Base-by-base conservation (phyloP, 2,113 vertebrate species). In the Peromyscus californicus region DNA sequence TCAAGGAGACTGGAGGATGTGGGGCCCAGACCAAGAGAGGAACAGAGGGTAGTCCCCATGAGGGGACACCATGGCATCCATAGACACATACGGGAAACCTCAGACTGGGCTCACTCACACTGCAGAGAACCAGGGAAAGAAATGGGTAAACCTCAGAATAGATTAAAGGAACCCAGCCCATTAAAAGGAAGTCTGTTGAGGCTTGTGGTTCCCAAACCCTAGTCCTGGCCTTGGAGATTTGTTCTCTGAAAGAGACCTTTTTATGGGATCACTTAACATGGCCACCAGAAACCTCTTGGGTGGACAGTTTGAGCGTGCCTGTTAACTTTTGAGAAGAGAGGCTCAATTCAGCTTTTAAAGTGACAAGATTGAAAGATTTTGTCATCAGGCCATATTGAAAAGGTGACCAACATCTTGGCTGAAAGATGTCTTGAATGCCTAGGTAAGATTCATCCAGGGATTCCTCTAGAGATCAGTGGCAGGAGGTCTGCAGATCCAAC, bases 381-480 rank as follows among this genome's bases (percentile, higher is more conserved):
- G 24, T 31, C 17, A 67, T 78, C 6, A 54, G 54, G 39, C 5
- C 21, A 1, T 0, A 3, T 5, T 11, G 11, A 67, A 13, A 85
- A 45, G 33, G 26, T 21, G 4, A 36, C 2, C 42, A 12, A 1
- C 33, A 4, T 22, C 45, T 4, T 15, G 10, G 11, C 59, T 7
- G 31, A 85, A 69, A 13, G 26, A 26, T 48, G 39, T 21, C 83
- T 91, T 15, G 24, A 45, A 12, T 3, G 2, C 83, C 19, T 36
- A 11, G 19, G 45, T 42, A 57, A 75, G 48, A 24, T 11, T 59
- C 42, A 57, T 42, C 59, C 61, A 16, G 12, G 36, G 36, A 3
- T 83, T 59, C 39, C 54, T 26, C 33, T 0, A 2, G 6, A 13
- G 70, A 3, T 17, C 19, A 12, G 0, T 2, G 3, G 36, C 3